Percentiles rank a stretch among this genome's conserved stretches.
These are phyloP conservation scores for Euleptes europaea DNA, from an alignment of 2,113 vertebrate species.

Conservation along the genomic window DNA sequence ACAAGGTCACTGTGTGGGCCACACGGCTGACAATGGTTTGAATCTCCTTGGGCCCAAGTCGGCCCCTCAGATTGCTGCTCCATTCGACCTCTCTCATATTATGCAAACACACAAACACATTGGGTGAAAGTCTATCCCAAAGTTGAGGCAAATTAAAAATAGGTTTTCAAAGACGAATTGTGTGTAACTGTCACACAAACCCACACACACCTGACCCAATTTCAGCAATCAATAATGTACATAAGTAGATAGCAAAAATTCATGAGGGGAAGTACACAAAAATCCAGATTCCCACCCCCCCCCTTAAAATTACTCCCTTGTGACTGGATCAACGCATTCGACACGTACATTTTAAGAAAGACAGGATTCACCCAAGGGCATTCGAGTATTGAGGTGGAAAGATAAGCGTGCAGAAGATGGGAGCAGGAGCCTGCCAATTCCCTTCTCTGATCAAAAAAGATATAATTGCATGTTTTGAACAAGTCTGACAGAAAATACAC, in stretches of 20 bases:
- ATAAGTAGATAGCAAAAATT: conserved; percentile 24
- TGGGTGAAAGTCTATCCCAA: too few species aligned
- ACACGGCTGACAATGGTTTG: too few species aligned
- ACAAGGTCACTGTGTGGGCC: too few species aligned
- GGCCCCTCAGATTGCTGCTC: too few species aligned
- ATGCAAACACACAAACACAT: too few species aligned
- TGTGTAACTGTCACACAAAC: too few species aligned
- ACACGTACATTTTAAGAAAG: conserved; percentile 55
- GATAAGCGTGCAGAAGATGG: conserved; percentile 44
- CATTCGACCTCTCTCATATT: too few species aligned
- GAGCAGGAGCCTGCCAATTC: conserved; percentile 33
- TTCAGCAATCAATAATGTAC: conserved; percentile 42
- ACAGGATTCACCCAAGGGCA: conserved; percentile 49
- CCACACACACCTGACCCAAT: background rate
- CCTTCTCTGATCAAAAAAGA: conserved; percentile 49
- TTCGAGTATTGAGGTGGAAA: conserved; percentile 59
- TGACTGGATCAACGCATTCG: conserved; percentile 60
- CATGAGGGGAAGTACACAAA: background rate
- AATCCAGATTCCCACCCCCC: too few species aligned
- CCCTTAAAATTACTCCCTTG: conserved; percentile 23
- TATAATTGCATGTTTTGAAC: conserved; percentile 9
- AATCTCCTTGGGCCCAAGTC: too few species aligned
- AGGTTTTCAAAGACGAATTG: too few species aligned
- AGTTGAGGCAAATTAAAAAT: too few species aligned
- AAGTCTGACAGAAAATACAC: conserved; percentile 19